These are phyloP conservation scores for Lepidocolaptes lacrymiger DNA, from an alignment of 2,797 vertebrate species.

Conservation along the genomic window DNA sequence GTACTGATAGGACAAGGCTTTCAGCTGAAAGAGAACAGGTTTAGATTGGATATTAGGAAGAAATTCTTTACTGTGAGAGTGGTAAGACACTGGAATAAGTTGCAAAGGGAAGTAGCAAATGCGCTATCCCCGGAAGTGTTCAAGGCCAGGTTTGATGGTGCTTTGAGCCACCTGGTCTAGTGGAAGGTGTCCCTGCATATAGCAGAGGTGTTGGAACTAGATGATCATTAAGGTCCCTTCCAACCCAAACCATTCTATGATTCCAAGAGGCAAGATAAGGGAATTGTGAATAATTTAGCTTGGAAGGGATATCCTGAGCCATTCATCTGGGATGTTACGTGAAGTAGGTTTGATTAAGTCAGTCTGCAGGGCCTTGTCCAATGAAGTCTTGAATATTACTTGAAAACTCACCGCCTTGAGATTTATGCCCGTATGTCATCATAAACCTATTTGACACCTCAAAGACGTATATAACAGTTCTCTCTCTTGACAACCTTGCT, in stretches of 20 bases:
- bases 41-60: not conserved
- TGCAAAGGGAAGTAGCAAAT: not conserved
- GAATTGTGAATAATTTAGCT: not conserved
- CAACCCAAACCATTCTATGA: not conserved
- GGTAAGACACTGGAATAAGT: not conserved
- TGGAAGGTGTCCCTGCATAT: not conserved
- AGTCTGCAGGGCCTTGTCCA: not conserved
- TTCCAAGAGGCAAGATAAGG: not conserved
- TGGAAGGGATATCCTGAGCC: not conserved
- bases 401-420: not conserved
- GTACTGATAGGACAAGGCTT: not conserved
- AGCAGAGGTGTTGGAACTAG: not conserved
- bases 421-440: not conserved
- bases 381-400: not conserved
- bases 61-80: not conserved
- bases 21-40: not conserved
- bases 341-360: not conserved
- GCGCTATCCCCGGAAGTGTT: not conserved
- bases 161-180: not conserved
- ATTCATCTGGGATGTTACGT: not conserved
- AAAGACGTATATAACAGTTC: not conserved
- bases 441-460: not conserved
- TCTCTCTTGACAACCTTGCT: not conserved
- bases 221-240: not conserved
- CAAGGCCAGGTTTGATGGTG: not conserved